A percentile compares a stretch with the other conserved stretches of the same genome.
Evolutionary conservation across 2,888 invertebrate species (phyloP).

Genomic region (Sarcophaga variegata): DNA sequence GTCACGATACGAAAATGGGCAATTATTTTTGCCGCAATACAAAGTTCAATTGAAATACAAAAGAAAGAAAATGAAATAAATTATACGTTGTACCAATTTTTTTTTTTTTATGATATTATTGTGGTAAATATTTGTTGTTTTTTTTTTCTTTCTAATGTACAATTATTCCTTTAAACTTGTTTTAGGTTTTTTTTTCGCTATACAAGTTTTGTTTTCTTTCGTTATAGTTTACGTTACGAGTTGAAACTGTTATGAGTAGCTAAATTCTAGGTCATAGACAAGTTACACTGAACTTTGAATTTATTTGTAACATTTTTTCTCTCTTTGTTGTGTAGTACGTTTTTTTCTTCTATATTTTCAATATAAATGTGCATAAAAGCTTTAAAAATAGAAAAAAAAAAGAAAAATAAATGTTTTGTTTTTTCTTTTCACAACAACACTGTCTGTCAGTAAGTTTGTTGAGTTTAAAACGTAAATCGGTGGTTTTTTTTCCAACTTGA

Average conservation of each 20-base stretch:
- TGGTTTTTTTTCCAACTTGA: not conserved
- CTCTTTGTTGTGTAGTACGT: no score
- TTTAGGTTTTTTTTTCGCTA: conserved; percentile 11
- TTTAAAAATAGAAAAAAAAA: not conserved
- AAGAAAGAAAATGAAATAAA: conserved; percentile 6
- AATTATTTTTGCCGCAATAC: conserved; percentile 27
- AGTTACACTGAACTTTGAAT: conserved; percentile 60
- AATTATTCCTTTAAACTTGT: conserved; percentile 19
- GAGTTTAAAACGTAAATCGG: not conserved
- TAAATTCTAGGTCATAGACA: conserved; percentile 58
- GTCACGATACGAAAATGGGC: not conserved
- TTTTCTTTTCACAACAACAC: not conserved
- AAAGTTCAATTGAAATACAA: conserved; percentile 51
- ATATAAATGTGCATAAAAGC: conserved; percentile 9
- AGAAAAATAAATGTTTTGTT: not conserved
- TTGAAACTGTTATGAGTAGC: conserved; percentile 16
- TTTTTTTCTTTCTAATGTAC: not conserved
- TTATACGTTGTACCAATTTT: conserved; percentile 19
- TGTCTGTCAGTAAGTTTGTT: not conserved
- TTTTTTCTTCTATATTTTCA: not conserved
- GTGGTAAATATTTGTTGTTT: conserved; percentile 9
- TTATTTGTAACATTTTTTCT: not conserved
- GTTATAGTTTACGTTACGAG: not conserved
- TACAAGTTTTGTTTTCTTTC: conserved; percentile 6
- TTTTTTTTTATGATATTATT: not conserved